Evolutionary conservation across 1,140 invertebrate genomes (phyloP).

Genomic region (Hypothenemus hampei): DNA sequence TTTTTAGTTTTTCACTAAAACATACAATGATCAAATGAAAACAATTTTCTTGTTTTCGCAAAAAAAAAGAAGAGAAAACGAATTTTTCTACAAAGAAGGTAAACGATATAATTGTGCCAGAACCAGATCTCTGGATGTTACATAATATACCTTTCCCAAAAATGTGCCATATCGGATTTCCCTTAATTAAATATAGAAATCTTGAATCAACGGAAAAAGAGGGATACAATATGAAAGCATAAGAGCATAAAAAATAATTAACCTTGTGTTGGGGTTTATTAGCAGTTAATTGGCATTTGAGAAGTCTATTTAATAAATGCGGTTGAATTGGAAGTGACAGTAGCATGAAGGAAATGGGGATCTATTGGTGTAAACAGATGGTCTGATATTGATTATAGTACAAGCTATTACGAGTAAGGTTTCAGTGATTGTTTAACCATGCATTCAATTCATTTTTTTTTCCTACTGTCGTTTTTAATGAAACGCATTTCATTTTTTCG

Average conservation of each 20-base stretch:
- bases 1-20: no score
- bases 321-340: constrained; percentile 20
- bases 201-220: neutral
- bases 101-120: constrained; percentile 11
- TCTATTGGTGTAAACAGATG: constrained; percentile 12
- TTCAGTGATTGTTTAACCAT: no score
- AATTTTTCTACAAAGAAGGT: no score
- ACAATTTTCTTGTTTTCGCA: no score
- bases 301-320: constrained; percentile 22
- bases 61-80: no score
- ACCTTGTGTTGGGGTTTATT: constrained; percentile 14
- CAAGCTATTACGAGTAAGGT: no score
- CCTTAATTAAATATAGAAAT: constrained; percentile 16
- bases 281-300: constrained; percentile 21
- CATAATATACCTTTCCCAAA: constrained; percentile 10
- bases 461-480: no score
- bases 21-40: no score
- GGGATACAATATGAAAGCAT: constrained; percentile 4
- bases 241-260: constrained; percentile 23
- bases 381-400: no score
- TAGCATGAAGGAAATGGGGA: constrained; percentile 13
- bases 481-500: no score
- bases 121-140: constrained; percentile 2
- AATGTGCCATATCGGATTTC: constrained; percentile 13
- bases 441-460: no score